Evolutionary conservation across 2,113 vertebrate species (phyloP), one percentile per base, ranked within the genome.

Genomic region (Engystomops pustulosus): DNA sequence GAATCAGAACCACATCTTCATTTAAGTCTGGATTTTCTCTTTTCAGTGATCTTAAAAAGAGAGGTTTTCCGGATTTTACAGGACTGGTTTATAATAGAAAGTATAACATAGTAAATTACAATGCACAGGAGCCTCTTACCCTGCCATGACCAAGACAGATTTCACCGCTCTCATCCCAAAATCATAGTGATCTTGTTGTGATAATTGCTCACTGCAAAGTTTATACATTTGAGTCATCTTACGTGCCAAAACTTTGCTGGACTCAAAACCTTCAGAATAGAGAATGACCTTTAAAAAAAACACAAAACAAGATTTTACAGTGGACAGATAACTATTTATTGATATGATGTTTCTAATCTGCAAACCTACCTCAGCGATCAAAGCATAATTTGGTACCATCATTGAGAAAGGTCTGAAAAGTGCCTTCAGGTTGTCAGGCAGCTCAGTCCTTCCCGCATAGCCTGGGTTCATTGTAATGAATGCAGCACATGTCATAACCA

Each of bases 381-480:
- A 91, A 2, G 95, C 93, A 2, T 96, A 96, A 88, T 97, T 96
- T 78, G 95, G 95, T 86, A 97, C 95, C 95, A 96, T 96, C 96
- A 97, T 96, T 23, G 96, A 91, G 77, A 96, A 93, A 12, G 96
- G 96, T 91, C 96, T 91, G 80, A 97, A 97, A 1, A 97, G 92
- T 70, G 96, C 94, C 91, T 97, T 96, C 55, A 97, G 88, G 80
- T 96, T 97, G 87, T 96, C 96, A 0, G 96, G 96, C 41, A 97
- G 88, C 78, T 96, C 96, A 0, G 95, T 96, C 85, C 95, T 91
- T 87, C 95, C 95, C 18, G 95, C 95, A 2, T 96, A 96, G n/a
- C 95, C 95, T 0, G 96, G 96, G 88, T 96, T 97, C 95, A 97
- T 97, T 15, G 95, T 97, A 87, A 97, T 97, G 88, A 97, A 97